These are phyloP conservation scores for Vesta saturnalis DNA, from an alignment of 2,888 invertebrate genomes.

Conservation along the genomic window DNA sequence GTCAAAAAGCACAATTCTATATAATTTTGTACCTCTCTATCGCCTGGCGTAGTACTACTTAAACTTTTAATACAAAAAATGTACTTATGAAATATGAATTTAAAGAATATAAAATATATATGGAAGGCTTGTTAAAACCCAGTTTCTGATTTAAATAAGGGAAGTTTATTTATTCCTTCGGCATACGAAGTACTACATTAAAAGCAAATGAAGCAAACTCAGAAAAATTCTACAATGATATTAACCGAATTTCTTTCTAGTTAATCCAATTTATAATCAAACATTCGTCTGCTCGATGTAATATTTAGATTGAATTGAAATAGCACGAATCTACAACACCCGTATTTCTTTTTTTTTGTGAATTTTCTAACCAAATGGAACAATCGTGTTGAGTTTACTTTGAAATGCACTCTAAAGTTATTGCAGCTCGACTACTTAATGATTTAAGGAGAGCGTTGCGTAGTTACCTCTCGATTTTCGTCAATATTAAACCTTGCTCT, in stretches of 20 bases:
- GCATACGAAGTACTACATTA: conserved; percentile 35
- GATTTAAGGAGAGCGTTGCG: conserved; percentile 11
- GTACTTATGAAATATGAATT: background rate
- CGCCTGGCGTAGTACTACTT: background rate
- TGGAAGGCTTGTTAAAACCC: conserved; percentile 22
- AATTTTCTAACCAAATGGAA: conserved; percentile 41
- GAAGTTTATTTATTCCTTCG: conserved; percentile 30
- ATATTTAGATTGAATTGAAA: conserved; percentile 42
- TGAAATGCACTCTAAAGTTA: conserved; percentile 31
- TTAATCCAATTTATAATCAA: conserved; percentile 42
- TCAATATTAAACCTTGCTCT: too few relatives aligned
- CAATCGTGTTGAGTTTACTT: conserved; percentile 40
- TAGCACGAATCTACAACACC: conserved; percentile 33
- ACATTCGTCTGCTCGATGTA: conserved; percentile 36
- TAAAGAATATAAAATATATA: background rate
- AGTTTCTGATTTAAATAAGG: conserved; percentile 20
- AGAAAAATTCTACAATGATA: conserved; percentile 37
- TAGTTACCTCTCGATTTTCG: too few relatives aligned
- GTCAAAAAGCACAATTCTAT: conserved; percentile 38
- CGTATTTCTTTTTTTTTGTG: conserved; percentile 28
- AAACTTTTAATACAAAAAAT: background rate
- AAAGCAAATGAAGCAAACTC: conserved; percentile 29
- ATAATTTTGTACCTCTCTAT: conserved; percentile 22
- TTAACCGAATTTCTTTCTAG: conserved; percentile 39
- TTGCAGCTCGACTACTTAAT: conserved; percentile 31